Evolutionary conservation across 2,797 vertebrate genomes (phyloP), one percentile per base, ranked within the genome.

Genomic region (Fundulus diaphanus): DNA sequence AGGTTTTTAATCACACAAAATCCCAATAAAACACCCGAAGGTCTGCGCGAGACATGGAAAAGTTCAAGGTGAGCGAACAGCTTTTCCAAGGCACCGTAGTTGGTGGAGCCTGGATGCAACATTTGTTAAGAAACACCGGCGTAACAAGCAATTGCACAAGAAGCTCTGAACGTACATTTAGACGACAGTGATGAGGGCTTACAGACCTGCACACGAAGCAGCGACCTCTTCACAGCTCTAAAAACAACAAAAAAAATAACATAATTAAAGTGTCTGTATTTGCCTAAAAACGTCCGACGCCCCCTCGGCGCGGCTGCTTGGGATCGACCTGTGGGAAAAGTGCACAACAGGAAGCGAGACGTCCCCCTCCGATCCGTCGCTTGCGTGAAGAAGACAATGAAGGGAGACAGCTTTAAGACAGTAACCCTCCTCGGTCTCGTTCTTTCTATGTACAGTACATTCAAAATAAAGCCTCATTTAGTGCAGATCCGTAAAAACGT

Each of bases 401-500:
- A 78, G 76, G 76, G 75, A 67, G 76, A 72, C 46, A 1, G 75
- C 72, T 78, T 87, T 77, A 90, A 78, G 15, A 85, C 82, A 85
- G 80, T 69, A 82, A 80, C 18, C 37, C 67, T 86, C 83, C 87
- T 82, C 82, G 78, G 77, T 87, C 86, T 79, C 90, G 85, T 79
- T 88, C 77, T 70, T n/a, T 89, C 61, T 84, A 92, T 93, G 82
- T 92, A 93, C 90, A 93, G 57, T 94, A 94, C 93, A 94, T 94
- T 94, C 93, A 91, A 84, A 89, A 90, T 93, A 93, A 94, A 93
- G 91, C 89, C 87, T 91, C 89, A 70, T 88, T 92, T 92, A 92
- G 93, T 93, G 93, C 91, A 92, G 92, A 89, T 90, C 89, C 86
- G 88, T 91, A 79, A 71, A 83, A 87, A 87, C 57, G 69, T 85